Conservation (phyloP, 2,797 vertebrate genomes). For the Acanthopagrus latus region DNA sequence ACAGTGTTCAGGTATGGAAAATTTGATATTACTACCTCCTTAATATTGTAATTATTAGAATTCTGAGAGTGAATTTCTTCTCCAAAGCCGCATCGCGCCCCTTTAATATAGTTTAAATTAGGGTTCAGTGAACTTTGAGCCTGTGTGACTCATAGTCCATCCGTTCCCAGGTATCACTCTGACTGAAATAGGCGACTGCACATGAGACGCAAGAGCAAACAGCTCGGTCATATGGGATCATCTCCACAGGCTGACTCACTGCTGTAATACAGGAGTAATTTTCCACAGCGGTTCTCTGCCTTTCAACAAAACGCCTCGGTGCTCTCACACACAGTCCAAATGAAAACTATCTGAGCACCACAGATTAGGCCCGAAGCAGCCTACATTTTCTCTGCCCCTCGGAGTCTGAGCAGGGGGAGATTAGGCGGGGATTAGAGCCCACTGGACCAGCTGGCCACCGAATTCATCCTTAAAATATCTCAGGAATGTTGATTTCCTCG, state of each 20-base stretch:
- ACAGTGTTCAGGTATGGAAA: too few species aligned
- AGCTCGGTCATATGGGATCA: background rate
- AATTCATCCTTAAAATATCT: slow-evolving; percentile 80
- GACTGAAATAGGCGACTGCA: background rate
- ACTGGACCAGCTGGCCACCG: slow-evolving; percentile 72
- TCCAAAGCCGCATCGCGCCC: too few species aligned
- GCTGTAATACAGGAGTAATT: slow-evolving; percentile 12
- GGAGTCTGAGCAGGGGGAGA: slow-evolving; percentile 60
- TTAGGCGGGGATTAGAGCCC: slow-evolving; percentile 77
- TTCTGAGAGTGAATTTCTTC: too few species aligned
- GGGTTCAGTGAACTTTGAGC: too few species aligned
- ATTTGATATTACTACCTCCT: too few species aligned
- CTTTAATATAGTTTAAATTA: too few species aligned
- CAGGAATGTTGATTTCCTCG: slow-evolving; percentile 78
- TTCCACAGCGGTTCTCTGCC: slow-evolving; percentile 21
- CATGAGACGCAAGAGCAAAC: background rate
- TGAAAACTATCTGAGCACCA: slow-evolving; percentile 32
- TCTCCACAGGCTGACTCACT: slow-evolving; percentile 18
- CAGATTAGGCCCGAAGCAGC: slow-evolving; percentile 50
- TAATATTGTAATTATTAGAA: too few species aligned
- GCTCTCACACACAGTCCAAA: slow-evolving; percentile 26
- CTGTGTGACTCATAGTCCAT: background rate
- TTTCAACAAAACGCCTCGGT: slow-evolving; percentile 18
- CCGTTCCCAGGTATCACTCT: background rate
- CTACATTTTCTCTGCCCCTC: slow-evolving; percentile 58